Conservation (phyloP, 2,113 vertebrate species). For the Eidolon helvum region DNA sequence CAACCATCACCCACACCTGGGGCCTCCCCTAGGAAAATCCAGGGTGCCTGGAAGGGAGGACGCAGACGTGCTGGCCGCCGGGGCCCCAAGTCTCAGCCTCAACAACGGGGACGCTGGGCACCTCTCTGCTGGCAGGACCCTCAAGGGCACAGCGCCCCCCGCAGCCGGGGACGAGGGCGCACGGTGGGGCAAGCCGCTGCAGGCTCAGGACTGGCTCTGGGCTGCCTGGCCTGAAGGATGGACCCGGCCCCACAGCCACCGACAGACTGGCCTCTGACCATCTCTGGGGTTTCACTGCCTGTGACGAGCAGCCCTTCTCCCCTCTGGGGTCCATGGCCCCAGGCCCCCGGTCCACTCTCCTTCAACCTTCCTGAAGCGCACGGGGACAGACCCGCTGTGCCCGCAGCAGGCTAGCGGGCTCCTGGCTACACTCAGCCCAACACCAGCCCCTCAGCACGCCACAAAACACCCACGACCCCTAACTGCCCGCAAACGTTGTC, state of each 20-base stretch:
- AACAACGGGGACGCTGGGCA: neutral
- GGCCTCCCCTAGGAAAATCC: neutral
- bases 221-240: neutral
- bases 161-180: neutral
- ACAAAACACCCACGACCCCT: neutral
- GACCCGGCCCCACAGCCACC: neutral
- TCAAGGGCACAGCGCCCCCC: no score
- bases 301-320: neutral
- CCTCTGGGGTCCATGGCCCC: neutral
- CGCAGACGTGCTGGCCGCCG: fast-evolving
- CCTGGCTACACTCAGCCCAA: neutral
- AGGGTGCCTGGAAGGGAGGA: neutral
- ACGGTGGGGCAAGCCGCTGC: neutral
- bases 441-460: neutral
- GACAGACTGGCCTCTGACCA: neutral
- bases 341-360: neutral
- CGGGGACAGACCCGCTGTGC: neutral
- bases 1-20: neutral
- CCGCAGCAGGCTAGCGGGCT: neutral
- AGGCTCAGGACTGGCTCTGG: neutral
- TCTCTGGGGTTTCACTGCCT: neutral
- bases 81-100: neutral
- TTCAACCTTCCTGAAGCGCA: neutral
- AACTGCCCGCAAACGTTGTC: neutral
- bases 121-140: neutral